Percentiles rank a stretch among this genome's conserved stretches.
These are phyloP conservation scores for Phyllostomus discolor DNA, from an alignment of 2,113 vertebrate species.

Conservation along the genomic window DNA sequence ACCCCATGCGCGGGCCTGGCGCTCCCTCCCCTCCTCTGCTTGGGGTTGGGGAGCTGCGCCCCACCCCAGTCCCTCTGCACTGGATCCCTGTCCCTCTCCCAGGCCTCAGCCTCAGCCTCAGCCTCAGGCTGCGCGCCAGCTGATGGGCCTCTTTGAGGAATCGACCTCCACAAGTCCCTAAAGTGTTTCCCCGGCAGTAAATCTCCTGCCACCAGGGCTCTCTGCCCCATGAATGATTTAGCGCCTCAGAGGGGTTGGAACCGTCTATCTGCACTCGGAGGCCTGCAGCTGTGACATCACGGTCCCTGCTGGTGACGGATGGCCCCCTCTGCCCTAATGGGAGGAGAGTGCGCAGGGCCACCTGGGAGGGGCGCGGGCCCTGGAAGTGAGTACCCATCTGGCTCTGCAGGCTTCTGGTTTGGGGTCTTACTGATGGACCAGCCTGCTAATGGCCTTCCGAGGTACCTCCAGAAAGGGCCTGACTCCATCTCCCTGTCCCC, in stretches of 20 bases:
- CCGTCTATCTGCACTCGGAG: background rate
- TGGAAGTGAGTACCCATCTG: constrained; percentile 57
- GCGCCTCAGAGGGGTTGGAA: background rate
- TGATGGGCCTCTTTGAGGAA: constrained; percentile 59
- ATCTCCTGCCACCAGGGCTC: constrained; percentile 45
- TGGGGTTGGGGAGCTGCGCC: background rate
- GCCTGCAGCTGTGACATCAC: constrained; percentile 52
- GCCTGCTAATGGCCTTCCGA: constrained; percentile 55
- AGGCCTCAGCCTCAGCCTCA: background rate
- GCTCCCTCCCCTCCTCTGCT: background rate
- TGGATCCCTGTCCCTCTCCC: background rate
- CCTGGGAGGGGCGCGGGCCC: background rate
- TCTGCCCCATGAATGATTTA: constrained; percentile 74
- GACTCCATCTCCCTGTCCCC: constrained; percentile 18
- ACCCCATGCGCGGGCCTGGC: background rate
- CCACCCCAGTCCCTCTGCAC: background rate
- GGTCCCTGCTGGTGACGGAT: constrained; percentile 36
- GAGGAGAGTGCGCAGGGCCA: background rate
- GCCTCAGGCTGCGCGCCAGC: background rate
- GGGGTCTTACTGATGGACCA: constrained; percentile 49
- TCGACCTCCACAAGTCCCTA: constrained; percentile 62
- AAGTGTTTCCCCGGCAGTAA: constrained; percentile 54
- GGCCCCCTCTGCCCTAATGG: constrained; percentile 52
- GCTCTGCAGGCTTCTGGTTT: constrained; percentile 45
- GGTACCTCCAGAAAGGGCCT: background rate